phyloP scores from a whole-genome alignment of 2,797 vertebrate genomes.

The Mus caroli region DNA sequence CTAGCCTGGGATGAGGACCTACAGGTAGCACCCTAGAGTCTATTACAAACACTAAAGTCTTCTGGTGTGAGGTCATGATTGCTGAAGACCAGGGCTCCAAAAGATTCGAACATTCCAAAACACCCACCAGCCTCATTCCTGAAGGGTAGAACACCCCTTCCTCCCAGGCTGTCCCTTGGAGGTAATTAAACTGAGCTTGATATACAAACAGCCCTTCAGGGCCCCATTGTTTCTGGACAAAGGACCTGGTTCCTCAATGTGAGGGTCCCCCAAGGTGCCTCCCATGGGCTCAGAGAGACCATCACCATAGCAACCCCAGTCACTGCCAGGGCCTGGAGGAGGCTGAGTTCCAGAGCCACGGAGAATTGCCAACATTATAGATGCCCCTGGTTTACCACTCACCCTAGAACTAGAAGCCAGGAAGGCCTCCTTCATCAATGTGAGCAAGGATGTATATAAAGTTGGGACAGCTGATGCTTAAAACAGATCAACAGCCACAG shows the following conservation, averaged over 20 bases:
- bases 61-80: not conserved
- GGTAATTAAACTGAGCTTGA: conserved; percentile 89
- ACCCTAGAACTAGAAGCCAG: not conserved
- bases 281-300: not conserved
- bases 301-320: conserved; percentile 36
- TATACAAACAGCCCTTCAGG: conserved; percentile 86
- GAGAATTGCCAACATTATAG: not conserved
- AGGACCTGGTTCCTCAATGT: conserved; percentile 71
- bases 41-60: not conserved
- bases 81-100: not conserved
- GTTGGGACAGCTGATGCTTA: no score
- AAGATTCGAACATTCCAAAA: conserved; percentile 5
- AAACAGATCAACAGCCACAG: not conserved
- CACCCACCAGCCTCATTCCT: not conserved
- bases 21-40: fast-evolving
- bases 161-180: conserved; percentile 81
- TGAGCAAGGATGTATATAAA: fast-evolving
- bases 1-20: fast-evolving
- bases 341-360: not conserved
- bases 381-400: not conserved
- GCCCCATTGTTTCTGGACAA: conserved; percentile 88
- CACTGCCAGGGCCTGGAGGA: not conserved
- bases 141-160: conserved; percentile 76
- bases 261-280: conserved; percentile 16
- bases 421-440: fast-evolving